Conservation (phyloP, 1,140 invertebrate species). For the Aphaenogaster ashmeadi region DNA sequence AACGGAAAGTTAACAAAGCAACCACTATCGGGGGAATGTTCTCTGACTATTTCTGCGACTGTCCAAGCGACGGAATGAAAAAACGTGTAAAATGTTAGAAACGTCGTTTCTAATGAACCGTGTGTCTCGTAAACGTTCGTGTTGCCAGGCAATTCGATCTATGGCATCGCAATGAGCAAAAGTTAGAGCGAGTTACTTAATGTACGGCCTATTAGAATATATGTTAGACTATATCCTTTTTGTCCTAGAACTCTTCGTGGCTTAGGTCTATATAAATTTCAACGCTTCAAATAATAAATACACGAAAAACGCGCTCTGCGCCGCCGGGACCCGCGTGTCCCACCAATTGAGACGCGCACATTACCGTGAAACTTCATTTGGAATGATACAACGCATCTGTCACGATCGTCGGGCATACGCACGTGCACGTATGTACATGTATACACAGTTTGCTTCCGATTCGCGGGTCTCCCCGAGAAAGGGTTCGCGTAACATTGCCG, state of each 20-base stretch:
- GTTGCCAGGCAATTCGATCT: slow-evolving; percentile 2
- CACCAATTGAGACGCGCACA: background rate
- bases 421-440: slow-evolving; percentile 73
- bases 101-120: slow-evolving; percentile 64
- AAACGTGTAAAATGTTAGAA: background rate
- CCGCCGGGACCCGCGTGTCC: background rate
- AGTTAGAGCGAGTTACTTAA: background rate
- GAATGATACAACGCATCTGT: slow-evolving; percentile 67
- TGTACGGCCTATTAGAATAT: slow-evolving; percentile 8
- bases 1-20: background rate
- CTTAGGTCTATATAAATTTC: slow-evolving; percentile 49
- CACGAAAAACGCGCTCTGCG: background rate
- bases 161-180: slow-evolving; percentile 36
- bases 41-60: background rate
- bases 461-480: slow-evolving; percentile 38
- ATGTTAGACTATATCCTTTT: slow-evolving; percentile 11
- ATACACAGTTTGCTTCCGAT: slow-evolving; percentile 67
- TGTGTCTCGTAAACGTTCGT: slow-evolving; percentile 62
- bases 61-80: slow-evolving; percentile 46
- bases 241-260: background rate
- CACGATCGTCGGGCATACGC: slow-evolving; percentile 52
- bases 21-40: slow-evolving; percentile 8
- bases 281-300: slow-evolving; percentile 55
- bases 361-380: slow-evolving; percentile 62
- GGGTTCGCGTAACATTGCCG: slow-evolving; percentile 40